Conservation (phyloP, 2,888 invertebrate genomes). For the Brassicogethes aeneus region DNA sequence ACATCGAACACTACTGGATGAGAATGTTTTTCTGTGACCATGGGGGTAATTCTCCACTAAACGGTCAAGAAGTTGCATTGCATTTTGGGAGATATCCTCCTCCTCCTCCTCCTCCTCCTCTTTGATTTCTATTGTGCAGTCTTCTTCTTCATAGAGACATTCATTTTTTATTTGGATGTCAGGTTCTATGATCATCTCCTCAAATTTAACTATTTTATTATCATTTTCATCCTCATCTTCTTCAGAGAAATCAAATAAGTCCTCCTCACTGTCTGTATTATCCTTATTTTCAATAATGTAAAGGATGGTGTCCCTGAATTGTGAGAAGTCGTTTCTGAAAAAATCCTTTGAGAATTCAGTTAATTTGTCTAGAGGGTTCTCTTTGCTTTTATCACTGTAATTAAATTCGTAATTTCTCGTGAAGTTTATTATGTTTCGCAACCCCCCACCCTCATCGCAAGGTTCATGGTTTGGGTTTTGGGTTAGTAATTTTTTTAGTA, state of each 20-base stretch:
- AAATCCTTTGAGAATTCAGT: constrained; percentile 34
- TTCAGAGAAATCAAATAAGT: constrained; percentile 23
- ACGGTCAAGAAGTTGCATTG: constrained; percentile 25
- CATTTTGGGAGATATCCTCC: constrained; percentile 11
- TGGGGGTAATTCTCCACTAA: constrained; percentile 24
- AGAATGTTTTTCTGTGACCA: constrained; percentile 23
- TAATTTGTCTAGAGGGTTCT: constrained; percentile 32
- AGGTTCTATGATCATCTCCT: constrained; percentile 34
- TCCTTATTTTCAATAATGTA: constrained; percentile 29
- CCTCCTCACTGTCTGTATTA: constrained; percentile 17
- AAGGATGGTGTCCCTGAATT: constrained; percentile 33
- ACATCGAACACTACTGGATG: constrained; percentile 31
- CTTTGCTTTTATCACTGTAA: constrained; percentile 27
- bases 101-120: constrained; percentile 15
- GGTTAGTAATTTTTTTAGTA: constrained; percentile 32
- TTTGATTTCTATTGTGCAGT: constrained; percentile 12
- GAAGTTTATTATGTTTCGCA: constrained; percentile 34
- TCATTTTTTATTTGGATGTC: constrained; percentile 29
- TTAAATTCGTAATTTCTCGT: constrained; percentile 36
- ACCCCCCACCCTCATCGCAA: constrained; percentile 21
- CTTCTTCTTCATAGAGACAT: constrained; percentile 18
- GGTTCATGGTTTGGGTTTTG: constrained; percentile 11
- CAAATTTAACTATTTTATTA: constrained; percentile 21
- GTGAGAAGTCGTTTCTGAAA: constrained; percentile 34
- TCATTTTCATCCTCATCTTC: constrained; percentile 23